Evolutionary conservation across 2,797 vertebrate genomes (phyloP), one percentile per base, ranked within the genome.

Genomic region (Typhlichthys subterraneus): DNA sequence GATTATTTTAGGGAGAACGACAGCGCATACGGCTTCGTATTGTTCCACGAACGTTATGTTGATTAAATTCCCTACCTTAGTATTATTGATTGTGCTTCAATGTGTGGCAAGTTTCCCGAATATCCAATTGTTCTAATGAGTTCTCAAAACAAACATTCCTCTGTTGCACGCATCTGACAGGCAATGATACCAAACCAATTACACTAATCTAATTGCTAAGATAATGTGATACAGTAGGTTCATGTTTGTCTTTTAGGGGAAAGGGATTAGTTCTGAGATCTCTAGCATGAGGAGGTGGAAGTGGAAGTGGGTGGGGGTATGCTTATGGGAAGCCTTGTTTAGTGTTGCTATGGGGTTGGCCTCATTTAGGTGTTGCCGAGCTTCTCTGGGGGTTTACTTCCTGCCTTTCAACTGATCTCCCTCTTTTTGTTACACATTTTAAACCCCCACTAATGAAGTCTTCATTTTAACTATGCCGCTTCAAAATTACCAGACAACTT

Each of bases 281-380:
- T 72, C 33, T 13, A 47, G 69, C 63, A 66, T 73, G 14, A 67
- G 58, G 59, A 29, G 23, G 23, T 29, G 23, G 23, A 29, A 29
- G 23, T 29, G 4, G 23, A 29, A 29, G 23, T 29, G 23, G 52
- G 46, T 14, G n/a, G 53, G 7, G 31, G 19, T n/a, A 68, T 53
- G 42, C 13, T 66, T 64, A 63, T 14, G 13, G 52, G 61, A 45
- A 70, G 58, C 59, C 47, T 48, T 19, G 53, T 14, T 62, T 38
- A n/a, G 45, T 59, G 64, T 60, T 5, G 61, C 45, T 51, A 1
- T 59, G 48, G 23, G 11, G 55, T 12, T 63, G 66, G 56, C 63
- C 65, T 71, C 46, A 42, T 75, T 80, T 50, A 53, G 53, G 57
- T 69, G 62, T 62, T 59, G 73, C 58, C 45, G 45, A 46, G 46